phyloP scores from a whole-genome alignment of 92 coral and sea anemone species.

The Epizoanthus stellaris region DNA sequence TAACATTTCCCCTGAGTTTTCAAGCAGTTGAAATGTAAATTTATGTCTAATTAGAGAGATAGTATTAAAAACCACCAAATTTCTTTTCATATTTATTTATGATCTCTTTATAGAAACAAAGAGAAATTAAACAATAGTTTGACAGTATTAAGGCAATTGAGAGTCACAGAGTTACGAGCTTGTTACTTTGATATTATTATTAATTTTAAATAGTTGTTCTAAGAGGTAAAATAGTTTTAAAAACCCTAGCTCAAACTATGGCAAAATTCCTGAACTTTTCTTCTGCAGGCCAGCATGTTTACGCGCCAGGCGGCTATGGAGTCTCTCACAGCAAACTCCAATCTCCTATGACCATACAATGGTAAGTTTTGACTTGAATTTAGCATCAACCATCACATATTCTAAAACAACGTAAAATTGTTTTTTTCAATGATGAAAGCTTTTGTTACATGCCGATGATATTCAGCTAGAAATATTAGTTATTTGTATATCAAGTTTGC shows the following conservation, averaged over 20 bases:
- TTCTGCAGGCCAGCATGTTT: conserved; percentile 69
- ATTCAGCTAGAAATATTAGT: too few relatives aligned
- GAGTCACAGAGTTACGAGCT: neutral
- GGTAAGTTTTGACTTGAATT: conserved; percentile 67
- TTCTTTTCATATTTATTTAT: neutral
- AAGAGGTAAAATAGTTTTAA: neutral
- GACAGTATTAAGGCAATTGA: conserved; percentile 5
- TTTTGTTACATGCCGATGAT: too few relatives aligned
- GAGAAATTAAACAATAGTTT: conserved; percentile 10
- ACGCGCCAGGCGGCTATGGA: conserved; percentile 63
- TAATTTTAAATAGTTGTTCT: too few relatives aligned
- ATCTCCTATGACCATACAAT: conserved; percentile 96
- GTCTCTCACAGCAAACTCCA: conserved; percentile 99
- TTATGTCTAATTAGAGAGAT: neutral
- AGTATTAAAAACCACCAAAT: neutral
- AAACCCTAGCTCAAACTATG: neutral
- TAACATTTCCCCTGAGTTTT: too few relatives aligned
- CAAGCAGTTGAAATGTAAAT: neutral
- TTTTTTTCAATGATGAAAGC: too few relatives aligned
- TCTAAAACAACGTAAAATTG: conserved; percentile 13
- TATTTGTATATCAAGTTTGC: too few relatives aligned
- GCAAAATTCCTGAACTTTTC: neutral
- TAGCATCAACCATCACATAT: neutral
- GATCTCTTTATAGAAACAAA: conserved; percentile 12
- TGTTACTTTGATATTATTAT: neutral